phyloP scores from a whole-genome alignment of 2,113 vertebrate species.

The Amia ocellicauda region DNA sequence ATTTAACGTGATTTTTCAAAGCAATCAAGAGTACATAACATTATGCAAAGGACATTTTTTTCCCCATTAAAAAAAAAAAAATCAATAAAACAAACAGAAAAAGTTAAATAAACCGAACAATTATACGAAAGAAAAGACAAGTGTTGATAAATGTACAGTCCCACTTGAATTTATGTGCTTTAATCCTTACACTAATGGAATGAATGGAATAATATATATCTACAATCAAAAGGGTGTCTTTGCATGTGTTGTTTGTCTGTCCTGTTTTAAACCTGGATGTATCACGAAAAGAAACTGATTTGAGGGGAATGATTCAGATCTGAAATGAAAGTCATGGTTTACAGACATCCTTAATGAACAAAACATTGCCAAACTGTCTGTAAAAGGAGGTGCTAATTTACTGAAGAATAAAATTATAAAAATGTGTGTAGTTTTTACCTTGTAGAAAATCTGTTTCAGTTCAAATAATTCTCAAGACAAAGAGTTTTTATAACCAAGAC shows the following conservation, averaged over 20 bases:
- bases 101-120: conserved; percentile 22
- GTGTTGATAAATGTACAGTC: conserved; percentile 78
- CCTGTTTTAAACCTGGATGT: conserved; percentile 47
- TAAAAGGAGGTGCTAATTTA: no score
- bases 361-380: background rate
- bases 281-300: conserved; percentile 21
- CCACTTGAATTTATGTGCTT: conserved; percentile 72
- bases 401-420: no score
- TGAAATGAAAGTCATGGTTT: conserved; percentile 37
- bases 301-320: conserved; percentile 42
- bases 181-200: conserved; percentile 80
- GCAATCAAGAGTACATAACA: conserved; percentile 42
- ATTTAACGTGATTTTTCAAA: conserved; percentile 42
- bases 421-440: no score
- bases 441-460: no score
- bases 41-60: conserved; percentile 35
- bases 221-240: conserved; percentile 72
- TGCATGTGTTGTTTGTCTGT: conserved; percentile 66
- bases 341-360: background rate
- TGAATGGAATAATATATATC: conserved; percentile 67
- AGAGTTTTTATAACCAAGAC: no score
- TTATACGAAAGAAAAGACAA: conserved; percentile 49
- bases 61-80: conserved; percentile 28
- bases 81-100: conserved; percentile 27
- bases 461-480: no score